phyloP scores from a whole-genome alignment of 2,797 vertebrate species.

The Acridotheres tristis region DNA sequence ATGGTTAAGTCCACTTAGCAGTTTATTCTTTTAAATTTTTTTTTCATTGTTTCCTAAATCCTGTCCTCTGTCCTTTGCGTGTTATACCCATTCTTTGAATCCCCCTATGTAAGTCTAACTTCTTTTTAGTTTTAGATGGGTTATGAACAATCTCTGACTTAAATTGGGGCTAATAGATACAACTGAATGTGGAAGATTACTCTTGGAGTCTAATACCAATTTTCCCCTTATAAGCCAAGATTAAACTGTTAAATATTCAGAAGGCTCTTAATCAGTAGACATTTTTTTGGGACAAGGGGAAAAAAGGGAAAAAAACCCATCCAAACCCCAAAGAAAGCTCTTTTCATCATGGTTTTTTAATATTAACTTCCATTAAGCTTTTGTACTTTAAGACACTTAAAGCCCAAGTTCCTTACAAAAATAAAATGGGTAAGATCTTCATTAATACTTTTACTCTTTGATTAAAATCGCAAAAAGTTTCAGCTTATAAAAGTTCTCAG shows the following conservation, averaged over 20 bases:
- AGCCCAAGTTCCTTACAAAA: not conserved
- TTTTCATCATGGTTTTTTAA: not conserved
- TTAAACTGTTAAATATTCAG: not conserved
- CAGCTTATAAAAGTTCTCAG: not conserved
- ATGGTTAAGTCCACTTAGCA: not conserved
- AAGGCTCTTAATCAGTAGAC: not conserved
- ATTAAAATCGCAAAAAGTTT: not conserved
- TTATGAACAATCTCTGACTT: not conserved
- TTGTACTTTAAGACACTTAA: not conserved
- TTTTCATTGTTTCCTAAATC: not conserved
- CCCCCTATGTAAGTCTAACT: not conserved
- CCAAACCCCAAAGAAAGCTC: rapidly evolving
- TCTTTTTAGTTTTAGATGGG: not conserved
- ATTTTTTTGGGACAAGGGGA: rapidly evolving
- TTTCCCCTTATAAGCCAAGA: not conserved
- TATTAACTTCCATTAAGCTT: not conserved
- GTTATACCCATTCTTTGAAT: not conserved
- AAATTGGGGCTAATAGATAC: not conserved
- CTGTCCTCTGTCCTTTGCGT: not conserved
- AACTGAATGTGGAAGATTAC: not conserved
- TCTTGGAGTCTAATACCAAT: not conserved
- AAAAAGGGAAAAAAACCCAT: rapidly evolving
- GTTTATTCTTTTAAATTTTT: not conserved
- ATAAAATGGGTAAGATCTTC: not conserved
- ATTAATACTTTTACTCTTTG: not conserved